phyloP scores from a whole-genome alignment of 2,113 vertebrate species.

The Rhinichthys klamathensis region DNA sequence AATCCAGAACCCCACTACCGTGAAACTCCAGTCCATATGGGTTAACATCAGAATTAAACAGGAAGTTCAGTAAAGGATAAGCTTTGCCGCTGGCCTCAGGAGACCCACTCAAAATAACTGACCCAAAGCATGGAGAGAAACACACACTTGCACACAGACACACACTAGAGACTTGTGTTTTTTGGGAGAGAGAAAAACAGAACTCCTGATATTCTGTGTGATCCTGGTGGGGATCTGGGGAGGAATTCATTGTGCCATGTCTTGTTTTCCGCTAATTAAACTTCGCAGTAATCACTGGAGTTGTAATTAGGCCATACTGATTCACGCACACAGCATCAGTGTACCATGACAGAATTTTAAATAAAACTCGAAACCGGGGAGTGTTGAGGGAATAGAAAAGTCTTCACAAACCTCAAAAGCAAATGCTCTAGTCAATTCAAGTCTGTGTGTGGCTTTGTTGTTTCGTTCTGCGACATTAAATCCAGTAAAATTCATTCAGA shows the following conservation, averaged over 20 bases:
- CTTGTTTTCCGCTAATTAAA: slow-evolving; percentile 52
- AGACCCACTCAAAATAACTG: slow-evolving; percentile 46
- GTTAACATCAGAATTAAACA: slow-evolving; percentile 38
- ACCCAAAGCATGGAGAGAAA: not conserved
- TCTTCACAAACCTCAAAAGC: slow-evolving; percentile 19
- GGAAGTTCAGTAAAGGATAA: slow-evolving; percentile 19
- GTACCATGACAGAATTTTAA: slow-evolving; percentile 35
- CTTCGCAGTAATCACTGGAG: slow-evolving; percentile 42
- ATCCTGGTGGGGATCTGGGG: slow-evolving; percentile 25
- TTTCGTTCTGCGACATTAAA: slow-evolving; percentile 22
- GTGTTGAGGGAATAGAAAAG: slow-evolving; percentile 14
- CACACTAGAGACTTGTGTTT: slow-evolving; percentile 18
- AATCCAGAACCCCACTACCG: slow-evolving; percentile 26
- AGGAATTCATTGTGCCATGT: slow-evolving; percentile 25
- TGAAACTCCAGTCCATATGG: slow-evolving; percentile 19
- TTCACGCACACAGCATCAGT: slow-evolving; percentile 3
- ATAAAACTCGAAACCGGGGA: slow-evolving; percentile 9
- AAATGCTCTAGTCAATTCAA: not conserved
- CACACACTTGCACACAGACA: slow-evolving; percentile 29
- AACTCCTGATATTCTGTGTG: not conserved
- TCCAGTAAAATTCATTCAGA: not conserved
- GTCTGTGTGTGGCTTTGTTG: slow-evolving; percentile 23
- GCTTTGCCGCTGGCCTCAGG: slow-evolving; percentile 22
- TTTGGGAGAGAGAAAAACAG: slow-evolving; percentile 9
- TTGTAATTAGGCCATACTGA: slow-evolving; percentile 47